Conservation (phyloP, 2,888 invertebrate genomes). For the Napeogenes inachia region DNA sequence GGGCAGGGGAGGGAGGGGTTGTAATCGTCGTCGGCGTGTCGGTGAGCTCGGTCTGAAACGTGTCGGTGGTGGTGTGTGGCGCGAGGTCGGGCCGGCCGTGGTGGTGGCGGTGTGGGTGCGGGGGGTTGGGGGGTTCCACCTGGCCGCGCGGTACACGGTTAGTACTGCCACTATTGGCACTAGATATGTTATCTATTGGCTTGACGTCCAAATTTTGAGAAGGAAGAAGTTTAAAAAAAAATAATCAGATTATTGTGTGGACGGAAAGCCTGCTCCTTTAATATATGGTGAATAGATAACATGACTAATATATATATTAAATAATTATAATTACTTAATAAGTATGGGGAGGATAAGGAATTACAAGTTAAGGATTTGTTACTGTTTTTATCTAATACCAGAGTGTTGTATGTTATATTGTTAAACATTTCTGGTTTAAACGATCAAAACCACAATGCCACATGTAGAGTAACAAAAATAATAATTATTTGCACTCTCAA, state of each 20-base stretch:
- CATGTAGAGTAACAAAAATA: no score
- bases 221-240: no score
- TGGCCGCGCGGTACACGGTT: conserved; percentile 69
- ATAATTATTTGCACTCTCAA: no score
- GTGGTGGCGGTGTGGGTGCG: conserved; percentile 70
- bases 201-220: background rate
- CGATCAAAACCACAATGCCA: no score
- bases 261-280: no score
- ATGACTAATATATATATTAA: conserved; percentile 19
- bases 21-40: conserved; percentile 44
- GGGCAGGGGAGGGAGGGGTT: conserved; percentile 30
- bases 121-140: conserved; percentile 45
- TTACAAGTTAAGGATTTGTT: no score
- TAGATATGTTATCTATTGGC: conserved; percentile 21
- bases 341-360: no score
- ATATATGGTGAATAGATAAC: conserved; percentile 13
- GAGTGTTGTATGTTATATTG: no score
- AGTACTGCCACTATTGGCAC: conserved; percentile 56
- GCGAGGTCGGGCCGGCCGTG: conserved; percentile 56
- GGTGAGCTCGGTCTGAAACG: conserved; percentile 67
- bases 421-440: no score
- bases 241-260: no score
- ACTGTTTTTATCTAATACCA: no score
- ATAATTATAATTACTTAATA: no score
- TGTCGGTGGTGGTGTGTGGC: conserved; percentile 67